These are phyloP conservation scores for Phasianus colchicus DNA, from an alignment of 2,113 vertebrate species.

Conservation along the genomic window DNA sequence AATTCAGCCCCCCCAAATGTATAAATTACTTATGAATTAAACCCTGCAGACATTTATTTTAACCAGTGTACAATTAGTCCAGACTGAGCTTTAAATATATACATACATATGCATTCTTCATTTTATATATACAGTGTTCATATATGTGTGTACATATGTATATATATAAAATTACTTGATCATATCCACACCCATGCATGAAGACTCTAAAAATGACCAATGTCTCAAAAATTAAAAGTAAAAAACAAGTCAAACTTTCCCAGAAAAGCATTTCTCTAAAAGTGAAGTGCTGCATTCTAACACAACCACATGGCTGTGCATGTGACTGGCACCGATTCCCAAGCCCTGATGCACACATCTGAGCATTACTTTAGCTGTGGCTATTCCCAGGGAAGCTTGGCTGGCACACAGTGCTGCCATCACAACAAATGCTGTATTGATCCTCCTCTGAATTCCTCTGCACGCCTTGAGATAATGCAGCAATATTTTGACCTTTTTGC, in stretches of 20 bases:
- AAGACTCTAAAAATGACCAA: not conserved
- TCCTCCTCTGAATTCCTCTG: not conserved
- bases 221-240: not conserved
- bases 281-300: not conserved
- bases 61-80: not conserved
- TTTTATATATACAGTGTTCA: not conserved
- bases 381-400: not conserved
- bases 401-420: accelerated
- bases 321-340: not conserved
- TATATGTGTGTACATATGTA: accelerated
- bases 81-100: not conserved
- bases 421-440: accelerated
- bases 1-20: not conserved
- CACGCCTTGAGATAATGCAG: not conserved
- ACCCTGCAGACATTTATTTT: not conserved
- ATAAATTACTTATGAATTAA: not conserved
- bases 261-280: not conserved
- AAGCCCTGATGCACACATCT: not conserved
- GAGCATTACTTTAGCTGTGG: not conserved
- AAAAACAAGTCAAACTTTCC: not conserved
- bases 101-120: not conserved
- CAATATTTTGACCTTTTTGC: not conserved
- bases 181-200: not conserved
- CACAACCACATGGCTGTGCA: not conserved
- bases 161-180: not conserved